Evolutionary conservation across 1,140 invertebrate species (phyloP).

Genomic region (Drosophila guanche): DNA sequence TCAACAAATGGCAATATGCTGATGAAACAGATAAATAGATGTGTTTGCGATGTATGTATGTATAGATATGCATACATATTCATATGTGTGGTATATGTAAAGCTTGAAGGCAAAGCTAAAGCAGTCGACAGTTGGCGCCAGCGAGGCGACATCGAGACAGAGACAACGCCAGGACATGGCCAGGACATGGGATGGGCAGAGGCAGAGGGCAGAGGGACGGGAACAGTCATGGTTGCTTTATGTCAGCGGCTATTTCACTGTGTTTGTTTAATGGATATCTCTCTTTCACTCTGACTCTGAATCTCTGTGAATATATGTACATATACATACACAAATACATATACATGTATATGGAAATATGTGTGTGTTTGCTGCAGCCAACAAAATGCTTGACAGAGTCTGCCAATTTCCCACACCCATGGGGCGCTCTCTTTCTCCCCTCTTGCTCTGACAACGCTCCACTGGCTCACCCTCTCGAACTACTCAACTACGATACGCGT

Average conservation of each 20-base stretch:
- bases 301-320: constrained; percentile 13
- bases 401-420: constrained; percentile 48
- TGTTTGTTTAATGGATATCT: constrained; percentile 64
- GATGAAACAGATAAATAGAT: constrained; percentile 20
- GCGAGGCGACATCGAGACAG: constrained; percentile 57
- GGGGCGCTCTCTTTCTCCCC: constrained; percentile 4
- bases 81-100: not conserved
- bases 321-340: not conserved
- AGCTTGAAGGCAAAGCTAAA: constrained; percentile 33
- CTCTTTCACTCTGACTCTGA: constrained; percentile 20
- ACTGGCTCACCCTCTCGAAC: constrained; percentile 16
- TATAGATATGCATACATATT: not conserved
- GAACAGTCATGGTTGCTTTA: constrained; percentile 59
- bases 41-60: constrained; percentile 11
- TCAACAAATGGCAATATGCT: constrained; percentile 49
- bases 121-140: constrained; percentile 61
- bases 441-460: too few species aligned
- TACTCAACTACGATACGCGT: constrained; percentile 54
- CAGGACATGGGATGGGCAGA: constrained; percentile 8
- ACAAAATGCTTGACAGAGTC: constrained; percentile 54
- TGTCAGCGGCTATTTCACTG: constrained; percentile 62
- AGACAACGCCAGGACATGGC: constrained; percentile 10
- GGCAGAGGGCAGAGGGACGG: constrained; percentile 18
- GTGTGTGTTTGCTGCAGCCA: constrained; percentile 48
- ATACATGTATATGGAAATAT: not conserved